Evolutionary conservation across 2,113 vertebrate genomes (phyloP).

Genomic region (Siniperca knerii): DNA sequence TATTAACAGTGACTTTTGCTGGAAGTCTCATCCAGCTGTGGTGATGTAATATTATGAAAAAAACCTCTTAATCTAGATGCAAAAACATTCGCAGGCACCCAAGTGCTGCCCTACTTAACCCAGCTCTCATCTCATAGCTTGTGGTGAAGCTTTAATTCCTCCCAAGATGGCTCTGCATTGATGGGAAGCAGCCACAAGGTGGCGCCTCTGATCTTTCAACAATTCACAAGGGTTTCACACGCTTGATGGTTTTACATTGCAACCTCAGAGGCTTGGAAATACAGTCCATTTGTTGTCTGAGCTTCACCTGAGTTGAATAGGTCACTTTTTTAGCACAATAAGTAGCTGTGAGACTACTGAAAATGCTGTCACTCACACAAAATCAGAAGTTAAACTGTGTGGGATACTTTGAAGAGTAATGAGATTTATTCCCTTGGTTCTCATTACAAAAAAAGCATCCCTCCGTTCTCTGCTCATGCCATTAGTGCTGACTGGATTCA

Average conservation of each 20-base stretch:
- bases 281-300: neutral
- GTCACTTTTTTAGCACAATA: neutral
- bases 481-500: slow-evolving; percentile 71
- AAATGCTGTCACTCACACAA: slow-evolving; percentile 2
- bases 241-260: neutral
- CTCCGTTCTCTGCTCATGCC: slow-evolving; percentile 2
- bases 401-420: slow-evolving; percentile 30
- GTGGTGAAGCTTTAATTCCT: neutral
- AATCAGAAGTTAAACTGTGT: slow-evolving; percentile 5
- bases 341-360: neutral
- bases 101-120: slow-evolving; percentile 3
- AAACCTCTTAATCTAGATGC: neutral
- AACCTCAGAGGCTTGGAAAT: neutral
- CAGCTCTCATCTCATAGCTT: slow-evolving; percentile 7
- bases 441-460: slow-evolving; percentile 48
- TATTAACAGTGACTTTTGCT: neutral
- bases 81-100: neutral
- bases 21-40: neutral
- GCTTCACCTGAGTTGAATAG: neutral
- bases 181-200: slow-evolving; percentile 50
- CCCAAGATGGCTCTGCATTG: slow-evolving; percentile 6
- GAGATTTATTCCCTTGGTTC: slow-evolving; percentile 71
- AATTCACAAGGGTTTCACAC: neutral
- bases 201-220: slow-evolving; percentile 37
- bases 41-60: neutral